phyloP scores from a whole-genome alignment of 2,797 vertebrate species.

The Phrynocephalus vlangalii region DNA sequence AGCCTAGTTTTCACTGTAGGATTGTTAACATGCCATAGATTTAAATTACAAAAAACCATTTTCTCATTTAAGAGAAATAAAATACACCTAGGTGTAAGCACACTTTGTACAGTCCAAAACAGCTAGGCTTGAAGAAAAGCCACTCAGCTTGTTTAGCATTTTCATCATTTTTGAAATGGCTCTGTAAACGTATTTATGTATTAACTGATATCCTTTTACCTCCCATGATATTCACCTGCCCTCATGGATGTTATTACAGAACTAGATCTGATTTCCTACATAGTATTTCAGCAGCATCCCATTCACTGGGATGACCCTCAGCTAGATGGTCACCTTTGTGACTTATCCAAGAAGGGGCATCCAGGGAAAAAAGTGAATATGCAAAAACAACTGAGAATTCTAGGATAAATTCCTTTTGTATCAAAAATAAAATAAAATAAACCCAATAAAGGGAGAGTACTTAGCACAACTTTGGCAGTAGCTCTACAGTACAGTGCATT shows the following conservation, averaged over 20 bases:
- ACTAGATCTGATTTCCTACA: background rate
- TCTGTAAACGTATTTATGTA: background rate
- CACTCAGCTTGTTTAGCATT: background rate
- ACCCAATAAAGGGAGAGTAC: background rate
- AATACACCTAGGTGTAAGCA: background rate
- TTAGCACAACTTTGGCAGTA: background rate
- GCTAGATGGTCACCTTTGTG: too few species aligned
- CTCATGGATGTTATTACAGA: background rate
- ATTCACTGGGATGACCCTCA: background rate
- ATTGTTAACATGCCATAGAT: background rate
- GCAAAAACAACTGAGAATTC: background rate
- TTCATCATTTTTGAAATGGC: background rate
- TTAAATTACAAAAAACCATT: background rate
- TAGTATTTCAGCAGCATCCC: background rate
- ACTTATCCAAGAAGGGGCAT: background rate
- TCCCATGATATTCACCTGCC: background rate
- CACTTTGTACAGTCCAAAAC: background rate
- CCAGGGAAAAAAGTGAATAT: background rate
- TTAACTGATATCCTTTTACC: background rate
- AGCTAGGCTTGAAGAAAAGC: background rate
- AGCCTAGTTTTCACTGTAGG: background rate
- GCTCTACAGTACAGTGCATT: background rate
- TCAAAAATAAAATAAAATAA: background rate
- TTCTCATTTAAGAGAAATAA: background rate
- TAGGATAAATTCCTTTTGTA: background rate